Base-by-base conservation (phyloP, 1,140 invertebrate species). In the Schlechtendalia chinensis region DNA sequence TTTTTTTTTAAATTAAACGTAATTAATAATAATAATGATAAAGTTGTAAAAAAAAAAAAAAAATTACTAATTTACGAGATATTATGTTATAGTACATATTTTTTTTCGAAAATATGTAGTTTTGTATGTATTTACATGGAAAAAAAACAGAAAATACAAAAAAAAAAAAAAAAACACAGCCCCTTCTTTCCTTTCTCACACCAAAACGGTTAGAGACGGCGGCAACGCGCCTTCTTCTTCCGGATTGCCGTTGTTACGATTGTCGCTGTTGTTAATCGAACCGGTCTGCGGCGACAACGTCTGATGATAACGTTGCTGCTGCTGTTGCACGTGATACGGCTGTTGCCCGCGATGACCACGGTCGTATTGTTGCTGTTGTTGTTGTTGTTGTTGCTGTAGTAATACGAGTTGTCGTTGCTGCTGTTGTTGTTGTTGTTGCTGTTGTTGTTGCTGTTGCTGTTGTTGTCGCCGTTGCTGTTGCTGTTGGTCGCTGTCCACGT, bases 281-380 rank as follows among this genome's bases (percentile, higher is more conserved):
- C 12, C 8, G 5, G 32, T 16, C 12, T 69, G 65, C 39, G 22
- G 19, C 3, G 45, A 45, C 39, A 32, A 47, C 14, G n/a, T n/a
- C 12, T n/a, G 11, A 39, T 39, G 8, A 19, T 69, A 50, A 24
- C 27, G 45, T 11, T 69, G 67, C 27, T 69, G 67, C 22, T 69
- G 67, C 32, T 67, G 32, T 69, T 69, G 67, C 1, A n/a, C 16
- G 8, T 67, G 63, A 14, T 67, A n/a, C n/a, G 39, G 63, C 17
- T 14, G 32, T 1, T 69, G 22, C 6, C 67, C 45, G 14, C 22
- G 67, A 17, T 5, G n/a, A 22, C 39, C n/a, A 11, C 22, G 67
- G 22, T 69, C 47, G 67, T 69, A 69, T 19, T 69, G 67, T 69
- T 32, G 63, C 3, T 39, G 63, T 63, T 63, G 61, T n/a, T 39